phyloP scores from a whole-genome alignment of 1,140 invertebrate species.

The Platyscapa corneri region DNA sequence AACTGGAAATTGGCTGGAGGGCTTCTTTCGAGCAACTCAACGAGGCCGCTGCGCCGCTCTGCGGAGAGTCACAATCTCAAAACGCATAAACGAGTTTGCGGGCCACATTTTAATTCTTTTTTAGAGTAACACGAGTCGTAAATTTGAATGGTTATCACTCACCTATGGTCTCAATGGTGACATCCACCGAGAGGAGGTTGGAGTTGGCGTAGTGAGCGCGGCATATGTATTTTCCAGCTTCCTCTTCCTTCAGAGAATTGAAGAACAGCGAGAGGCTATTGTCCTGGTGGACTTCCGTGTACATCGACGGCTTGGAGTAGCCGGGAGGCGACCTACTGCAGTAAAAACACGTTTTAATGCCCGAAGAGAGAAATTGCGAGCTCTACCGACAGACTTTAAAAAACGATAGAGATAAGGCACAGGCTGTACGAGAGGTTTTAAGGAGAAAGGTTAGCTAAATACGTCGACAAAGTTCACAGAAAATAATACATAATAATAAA shows the following conservation, averaged over 20 bases:
- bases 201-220: conserved; percentile 84
- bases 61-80: too few relatives aligned
- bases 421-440: too few relatives aligned
- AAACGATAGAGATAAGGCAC: background rate
- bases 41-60: too few relatives aligned
- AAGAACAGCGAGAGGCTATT: conserved; percentile 83
- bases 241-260: conserved; percentile 81
- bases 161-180: conserved; percentile 85
- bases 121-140: too few relatives aligned
- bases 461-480: too few relatives aligned
- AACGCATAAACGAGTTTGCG: too few relatives aligned
- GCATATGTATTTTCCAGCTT: conserved; percentile 89
- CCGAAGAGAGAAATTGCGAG: background rate
- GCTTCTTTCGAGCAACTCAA: too few relatives aligned
- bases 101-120: too few relatives aligned
- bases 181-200: conserved; percentile 78
- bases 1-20: too few relatives aligned
- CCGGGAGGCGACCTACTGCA: conserved; percentile 60
- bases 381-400: background rate
- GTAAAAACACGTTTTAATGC: conserved; percentile 46
- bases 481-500: too few relatives aligned
- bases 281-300: conserved; percentile 78
- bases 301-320: conserved; percentile 76
- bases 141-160: background rate
- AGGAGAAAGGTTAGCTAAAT: too few relatives aligned